Evolutionary conservation across 2,888 invertebrate genomes (phyloP), one percentile per base, ranked within the genome.

Genomic region (Serrognathus titanus): DNA sequence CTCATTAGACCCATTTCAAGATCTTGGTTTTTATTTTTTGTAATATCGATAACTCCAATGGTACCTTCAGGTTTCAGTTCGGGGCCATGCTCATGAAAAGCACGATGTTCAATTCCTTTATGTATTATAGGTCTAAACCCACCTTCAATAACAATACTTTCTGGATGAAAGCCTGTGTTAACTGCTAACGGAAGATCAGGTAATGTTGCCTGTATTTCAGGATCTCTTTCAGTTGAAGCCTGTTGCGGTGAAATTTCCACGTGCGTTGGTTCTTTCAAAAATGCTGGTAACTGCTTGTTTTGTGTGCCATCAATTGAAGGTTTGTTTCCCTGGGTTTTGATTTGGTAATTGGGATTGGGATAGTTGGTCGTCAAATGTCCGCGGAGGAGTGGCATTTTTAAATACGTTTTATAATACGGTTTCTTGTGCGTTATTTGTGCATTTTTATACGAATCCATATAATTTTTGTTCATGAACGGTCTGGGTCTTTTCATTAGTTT

Each of bases 131-230:
- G 92, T 62, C 87, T 89, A 69, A 93, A 93, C 0, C 92, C 92
- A 55, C 90, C 86, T 77, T 93, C 92, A 10, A 92, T 86, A 0
- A 92, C 87, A 4, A 93, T 86, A 0, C 90, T 87, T 63, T 86
- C 86, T 0, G 92, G 91, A 71, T 89, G 86, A 66, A 93, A 93
- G 0, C 91, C 90, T 1, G 87, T 87, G 65, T 90, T 90, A 0
- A 85, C 75, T 0, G 89, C 89, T 1, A 85, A 83, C 50, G 75
- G 75, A 67, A 84, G 72, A 0, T 79, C 78, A 11, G 51, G 38
- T 45, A 58, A 58, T 12, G 66, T 66, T 3, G 71, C 70, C 52
- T 68, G 66, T 4, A 68, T 62, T 48, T 68, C 66, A 8, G 67
- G 70, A 56, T 70, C 71, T 58, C 66, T 66, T 63, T 75, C 75